Base-by-base conservation (phyloP, 2,113 vertebrate genomes). In the Bolborhynchus lineola region DNA sequence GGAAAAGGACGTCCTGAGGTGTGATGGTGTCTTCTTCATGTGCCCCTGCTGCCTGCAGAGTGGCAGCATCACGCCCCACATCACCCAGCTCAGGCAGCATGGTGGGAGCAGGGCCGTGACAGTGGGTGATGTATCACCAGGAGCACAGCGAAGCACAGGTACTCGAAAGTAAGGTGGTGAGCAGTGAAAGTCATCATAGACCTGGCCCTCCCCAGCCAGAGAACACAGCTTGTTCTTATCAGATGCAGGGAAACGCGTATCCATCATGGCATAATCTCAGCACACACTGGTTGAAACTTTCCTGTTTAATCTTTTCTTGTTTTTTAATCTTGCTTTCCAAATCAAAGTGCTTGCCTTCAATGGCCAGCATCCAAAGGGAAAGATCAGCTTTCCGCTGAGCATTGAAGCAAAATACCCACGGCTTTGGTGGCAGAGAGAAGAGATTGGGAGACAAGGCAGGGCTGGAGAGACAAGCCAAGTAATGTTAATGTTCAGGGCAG, bases 321-420 rank as follows among this genome's bases (percentile, higher is more conserved):
- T 93, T 82, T 65, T 46, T 37, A 77, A 96, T 93, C 86, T 86
- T 57, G 62, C 86, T 92, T 94, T 95, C 60, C 57, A 76, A 90
- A 86, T 80, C 80, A 39, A 80, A 95, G 75, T 25, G 20, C 59
- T 87, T 82, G 82, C 79, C 87, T 81, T 89, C 78, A 75, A 11
- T 8, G 31, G 72, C 76, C 39, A 44, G 77, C 41, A 86, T 71
- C 65, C 76, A 60, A 64, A 70, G 68, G 90, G 86, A 76, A 93
- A 93, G 90, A 87, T 91, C 83, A 86, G 81, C 70, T 86, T 70
- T 70, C 84, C 84, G 86, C 65, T 86, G 49, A 70, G 41, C 31
- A 39, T 2, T 33, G 63, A 70, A 76, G 65, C 55, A 82, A 90
- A 93, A 88, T 25, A 86, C 74, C 81, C 67, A 39, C 1, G 4